phyloP scores from a whole-genome alignment of 2,113 vertebrate genomes.

The Hippopotamus amphibius region DNA sequence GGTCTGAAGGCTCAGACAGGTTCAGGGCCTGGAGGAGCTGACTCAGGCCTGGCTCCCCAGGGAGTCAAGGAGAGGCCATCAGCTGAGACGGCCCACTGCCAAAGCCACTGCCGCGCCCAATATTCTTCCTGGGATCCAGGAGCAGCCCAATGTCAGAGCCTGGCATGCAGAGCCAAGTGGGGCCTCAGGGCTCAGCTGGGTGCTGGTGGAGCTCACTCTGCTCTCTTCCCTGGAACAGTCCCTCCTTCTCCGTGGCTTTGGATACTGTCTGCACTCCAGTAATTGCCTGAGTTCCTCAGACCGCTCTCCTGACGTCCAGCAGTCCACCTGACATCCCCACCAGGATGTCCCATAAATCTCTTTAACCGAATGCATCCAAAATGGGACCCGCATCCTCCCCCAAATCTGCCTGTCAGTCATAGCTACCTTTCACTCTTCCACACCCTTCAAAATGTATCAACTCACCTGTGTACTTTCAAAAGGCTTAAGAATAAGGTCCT shows the following conservation, averaged over 20 bases:
- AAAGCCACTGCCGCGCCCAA: neutral
- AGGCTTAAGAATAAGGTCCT: neutral
- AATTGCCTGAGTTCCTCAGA: neutral
- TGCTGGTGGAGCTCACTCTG: neutral
- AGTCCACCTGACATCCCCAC: neutral
- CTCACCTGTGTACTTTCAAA: neutral
- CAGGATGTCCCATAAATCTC: neutral
- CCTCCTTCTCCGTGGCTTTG: neutral
- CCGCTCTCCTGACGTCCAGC: neutral
- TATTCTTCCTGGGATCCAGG: neutral
- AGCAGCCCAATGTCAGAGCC: neutral
- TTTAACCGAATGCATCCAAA: neutral
- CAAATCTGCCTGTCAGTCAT: neutral
- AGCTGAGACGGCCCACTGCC: neutral
- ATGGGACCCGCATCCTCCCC: neutral
- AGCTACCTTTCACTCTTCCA: neutral
- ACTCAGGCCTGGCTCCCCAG: conserved; percentile 72
- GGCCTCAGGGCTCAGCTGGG: neutral
- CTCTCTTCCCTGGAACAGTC: too few relatives aligned
- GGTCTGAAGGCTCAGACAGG: conserved; percentile 78
- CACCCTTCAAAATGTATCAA: neutral
- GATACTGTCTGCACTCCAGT: neutral
- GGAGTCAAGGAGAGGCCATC: conserved; percentile 51
- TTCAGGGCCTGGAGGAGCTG: conserved; percentile 77
- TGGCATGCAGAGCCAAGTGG: neutral